phyloP scores from a whole-genome alignment of 2,888 invertebrate genomes.

The Anarsia innoxiella region DNA sequence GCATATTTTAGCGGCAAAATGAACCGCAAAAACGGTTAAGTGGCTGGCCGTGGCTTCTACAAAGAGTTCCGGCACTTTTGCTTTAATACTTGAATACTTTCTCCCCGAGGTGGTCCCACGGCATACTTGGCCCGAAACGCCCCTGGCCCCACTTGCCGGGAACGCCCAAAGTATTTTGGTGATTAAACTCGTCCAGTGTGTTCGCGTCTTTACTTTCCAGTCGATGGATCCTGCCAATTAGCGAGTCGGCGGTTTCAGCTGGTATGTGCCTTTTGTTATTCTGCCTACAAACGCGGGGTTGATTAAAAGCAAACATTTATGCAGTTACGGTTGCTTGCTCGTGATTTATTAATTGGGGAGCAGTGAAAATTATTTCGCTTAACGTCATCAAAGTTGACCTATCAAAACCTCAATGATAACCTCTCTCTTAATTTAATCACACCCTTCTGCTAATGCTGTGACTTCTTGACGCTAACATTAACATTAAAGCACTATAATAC shows the following conservation, averaged over 20 bases:
- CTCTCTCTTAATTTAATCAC: too few species aligned
- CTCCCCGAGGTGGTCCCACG: constrained; percentile 61
- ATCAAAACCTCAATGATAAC: too few species aligned
- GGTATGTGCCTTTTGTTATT: constrained; percentile 23
- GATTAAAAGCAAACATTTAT: neutral
- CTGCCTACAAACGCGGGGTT: constrained; percentile 19
- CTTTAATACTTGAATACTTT: constrained; percentile 45
- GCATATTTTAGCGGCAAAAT: constrained; percentile 48
- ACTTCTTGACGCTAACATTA: too few species aligned
- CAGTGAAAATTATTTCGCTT: too few species aligned
- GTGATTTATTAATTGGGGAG: too few species aligned
- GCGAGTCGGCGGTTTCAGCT: constrained; percentile 19
- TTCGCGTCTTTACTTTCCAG: constrained; percentile 51
- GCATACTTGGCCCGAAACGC: constrained; percentile 49
- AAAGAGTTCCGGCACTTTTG: constrained; percentile 51
- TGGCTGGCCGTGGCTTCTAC: constrained; percentile 32
- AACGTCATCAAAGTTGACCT: too few species aligned
- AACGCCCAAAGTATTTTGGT: constrained; percentile 63
- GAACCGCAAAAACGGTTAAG: constrained; percentile 47
- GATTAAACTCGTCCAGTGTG: constrained; percentile 59
- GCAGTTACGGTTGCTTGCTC: neutral
- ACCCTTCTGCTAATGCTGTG: too few species aligned
- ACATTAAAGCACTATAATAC: too few species aligned
- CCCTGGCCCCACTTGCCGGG: constrained; percentile 48
- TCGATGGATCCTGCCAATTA: constrained; percentile 52